These are phyloP conservation scores for Bombus vancouverensis DNA, from an alignment of 1,140 invertebrate genomes.

Conservation along the genomic window DNA sequence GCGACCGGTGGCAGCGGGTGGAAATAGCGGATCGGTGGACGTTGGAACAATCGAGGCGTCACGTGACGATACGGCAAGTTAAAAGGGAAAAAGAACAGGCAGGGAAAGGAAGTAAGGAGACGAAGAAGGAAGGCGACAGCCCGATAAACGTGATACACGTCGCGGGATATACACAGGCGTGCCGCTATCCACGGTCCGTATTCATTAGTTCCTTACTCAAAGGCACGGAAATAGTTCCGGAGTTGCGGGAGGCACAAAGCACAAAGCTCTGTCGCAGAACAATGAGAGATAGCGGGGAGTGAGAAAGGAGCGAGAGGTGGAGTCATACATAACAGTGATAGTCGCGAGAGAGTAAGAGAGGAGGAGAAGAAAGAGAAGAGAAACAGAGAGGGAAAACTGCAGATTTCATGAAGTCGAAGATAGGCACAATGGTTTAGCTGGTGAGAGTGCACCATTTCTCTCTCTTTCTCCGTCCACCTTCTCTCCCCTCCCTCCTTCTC, in stretches of 20 bases:
- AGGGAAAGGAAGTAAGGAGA: slow-evolving; percentile 47
- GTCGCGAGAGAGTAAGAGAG: slow-evolving; percentile 66
- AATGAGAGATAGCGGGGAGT: slow-evolving; percentile 75
- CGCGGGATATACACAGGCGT: slow-evolving; percentile 61
- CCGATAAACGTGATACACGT: slow-evolving; percentile 65
- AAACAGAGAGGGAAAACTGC: slow-evolving; percentile 68
- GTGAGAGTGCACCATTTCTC: slow-evolving; percentile 66
- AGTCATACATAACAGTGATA: slow-evolving; percentile 52
- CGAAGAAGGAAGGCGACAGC: slow-evolving; percentile 54
- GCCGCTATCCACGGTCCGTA: slow-evolving; percentile 71
- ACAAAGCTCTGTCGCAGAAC: slow-evolving; percentile 82
- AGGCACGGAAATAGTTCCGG: slow-evolving; percentile 81
- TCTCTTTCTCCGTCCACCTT: slow-evolving; percentile 24
- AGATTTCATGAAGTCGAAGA: slow-evolving; percentile 82
- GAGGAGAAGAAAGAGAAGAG: slow-evolving; percentile 53
- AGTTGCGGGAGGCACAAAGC: slow-evolving; percentile 80
- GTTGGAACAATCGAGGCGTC: slow-evolving; percentile 32
- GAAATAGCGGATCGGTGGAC: slow-evolving; percentile 5
- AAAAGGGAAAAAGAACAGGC: slow-evolving; percentile 32
- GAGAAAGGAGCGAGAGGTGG: slow-evolving; percentile 54
- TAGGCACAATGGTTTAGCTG: slow-evolving; percentile 80
- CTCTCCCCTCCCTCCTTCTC: slow-evolving; percentile 50
- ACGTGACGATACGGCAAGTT: slow-evolving; percentile 35
- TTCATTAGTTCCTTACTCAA: slow-evolving; percentile 83
- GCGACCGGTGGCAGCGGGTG: neutral